A percentile compares a stretch with the other conserved stretches of the same genome.
Conservation (phyloP, 2,113 vertebrate species). For the Peromyscus californicus region DNA sequence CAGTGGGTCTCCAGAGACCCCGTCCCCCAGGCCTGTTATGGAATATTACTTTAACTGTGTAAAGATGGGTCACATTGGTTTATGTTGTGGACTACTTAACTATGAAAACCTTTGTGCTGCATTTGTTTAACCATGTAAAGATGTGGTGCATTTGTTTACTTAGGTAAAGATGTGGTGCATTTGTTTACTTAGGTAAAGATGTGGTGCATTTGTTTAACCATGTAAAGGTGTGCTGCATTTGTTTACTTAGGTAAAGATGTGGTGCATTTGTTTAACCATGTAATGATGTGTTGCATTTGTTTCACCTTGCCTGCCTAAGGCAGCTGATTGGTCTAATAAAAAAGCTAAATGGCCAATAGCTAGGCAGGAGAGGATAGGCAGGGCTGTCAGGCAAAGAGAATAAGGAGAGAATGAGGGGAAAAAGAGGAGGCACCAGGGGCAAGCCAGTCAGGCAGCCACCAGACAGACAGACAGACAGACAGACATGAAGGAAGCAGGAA, state of each 20-base stretch:
- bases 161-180: no score
- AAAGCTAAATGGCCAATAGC: background rate
- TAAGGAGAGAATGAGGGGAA: background rate
- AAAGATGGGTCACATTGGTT: background rate
- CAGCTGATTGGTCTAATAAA: background rate
- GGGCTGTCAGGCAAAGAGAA: background rate
- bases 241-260: no score
- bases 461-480: background rate
- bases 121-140: no score
- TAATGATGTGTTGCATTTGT: background rate
- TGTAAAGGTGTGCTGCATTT: no score
- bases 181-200: no score
- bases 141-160: no score
- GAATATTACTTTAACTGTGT: background rate
- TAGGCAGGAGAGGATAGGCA: background rate
- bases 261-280: no score
- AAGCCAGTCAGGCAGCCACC: no score
- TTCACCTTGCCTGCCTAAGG: background rate
- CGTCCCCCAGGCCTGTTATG: background rate
- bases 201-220: no score
- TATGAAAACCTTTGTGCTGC: no score
- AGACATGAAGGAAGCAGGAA: background rate
- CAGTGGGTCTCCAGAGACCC: background rate
- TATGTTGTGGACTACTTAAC: background rate
- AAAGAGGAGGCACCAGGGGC: background rate